Evolutionary conservation across 2,797 vertebrate species (phyloP).

Genomic region (Acrossocheilus wenchowensis): DNA sequence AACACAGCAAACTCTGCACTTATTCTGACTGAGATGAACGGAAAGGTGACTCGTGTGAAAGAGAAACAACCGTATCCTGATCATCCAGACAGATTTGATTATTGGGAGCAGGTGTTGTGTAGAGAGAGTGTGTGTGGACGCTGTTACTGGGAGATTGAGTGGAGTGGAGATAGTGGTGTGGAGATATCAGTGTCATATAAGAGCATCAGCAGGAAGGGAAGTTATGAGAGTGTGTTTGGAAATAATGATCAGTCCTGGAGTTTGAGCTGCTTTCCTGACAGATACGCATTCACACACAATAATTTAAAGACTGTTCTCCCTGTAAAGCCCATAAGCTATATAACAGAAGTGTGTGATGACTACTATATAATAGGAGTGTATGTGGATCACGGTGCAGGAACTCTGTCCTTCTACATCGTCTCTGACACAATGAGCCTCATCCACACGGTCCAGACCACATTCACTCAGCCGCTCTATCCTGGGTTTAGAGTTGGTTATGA

Average conservation of each 20-base stretch:
- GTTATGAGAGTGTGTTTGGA: neutral
- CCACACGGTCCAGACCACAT: too few relatives aligned
- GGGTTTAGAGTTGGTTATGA: too few relatives aligned
- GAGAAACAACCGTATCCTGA: neutral
- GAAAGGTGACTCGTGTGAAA: neutral
- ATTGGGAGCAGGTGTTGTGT: neutral
- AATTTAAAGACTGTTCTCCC: too few relatives aligned
- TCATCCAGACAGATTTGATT: slow-evolving; percentile 7
- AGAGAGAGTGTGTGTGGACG: neutral
- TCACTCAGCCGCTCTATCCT: too few relatives aligned
- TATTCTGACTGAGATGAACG: neutral
- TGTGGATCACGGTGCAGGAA: too few relatives aligned
- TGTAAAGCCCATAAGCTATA: too few relatives aligned
- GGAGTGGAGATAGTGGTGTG: neutral
- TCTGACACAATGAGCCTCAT: too few relatives aligned
- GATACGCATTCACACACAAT: neutral
- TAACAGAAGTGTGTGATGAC: too few relatives aligned
- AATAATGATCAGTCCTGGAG: neutral
- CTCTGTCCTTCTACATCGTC: too few relatives aligned
- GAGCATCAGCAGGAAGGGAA: neutral
- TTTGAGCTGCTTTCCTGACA: neutral
- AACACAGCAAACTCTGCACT: neutral
- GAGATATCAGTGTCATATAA: neutral
- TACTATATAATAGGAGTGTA: too few relatives aligned
- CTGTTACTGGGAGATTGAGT: neutral